Base-by-base conservation (phyloP, 92 coral and sea anemone species). In the Metridium senile region DNA sequence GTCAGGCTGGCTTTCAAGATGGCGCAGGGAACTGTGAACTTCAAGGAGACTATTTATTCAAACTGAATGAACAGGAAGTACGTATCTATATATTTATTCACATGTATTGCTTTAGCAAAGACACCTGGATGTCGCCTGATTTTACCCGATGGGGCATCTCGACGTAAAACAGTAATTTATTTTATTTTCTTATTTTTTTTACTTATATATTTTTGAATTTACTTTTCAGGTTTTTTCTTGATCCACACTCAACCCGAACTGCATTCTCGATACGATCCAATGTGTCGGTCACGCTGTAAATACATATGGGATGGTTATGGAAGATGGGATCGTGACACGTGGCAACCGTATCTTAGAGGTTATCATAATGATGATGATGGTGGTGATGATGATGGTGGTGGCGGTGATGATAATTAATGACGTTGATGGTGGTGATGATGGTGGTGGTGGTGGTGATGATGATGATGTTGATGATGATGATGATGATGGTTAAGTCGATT, bases 271-370 rank as follows among this genome's bases (percentile, higher is more conserved):
- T 75, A 64, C 75, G 93, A 92, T 39, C 66, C 90, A 21, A 77
- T 85, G 34, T 96, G 99, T 62, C 83, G 85, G 23, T 68, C 89
- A 39, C 76, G 84, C 47, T 96, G 98, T 39, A 72, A 75, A 0
- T 74, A 88, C 32, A 74, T 89, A 86, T 96, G 97, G 99, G 97
- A 96, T 53, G 99, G 99, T 22, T 83, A 82, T 70, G 99, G 99
- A 26, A 80, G 99, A 70, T 96, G 99, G 99, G 56, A 81, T 23
- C 80, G 86, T 9, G 88, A 69, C 74, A 46, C 33, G 9, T 96
- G 99, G 99, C 85, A 82, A 35, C 98, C 99, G 0, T 87, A 85
- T 59, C 83, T 96, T 68, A 85, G 29, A 83, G 94, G 99, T 95
- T 21, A 17, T 26, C 22, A 8, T 22, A 19, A 2, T 64, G 39